These are phyloP conservation scores for Hirtodrosophila trivittata DNA, from an alignment of 2,888 invertebrate genomes.

Conservation along the genomic window DNA sequence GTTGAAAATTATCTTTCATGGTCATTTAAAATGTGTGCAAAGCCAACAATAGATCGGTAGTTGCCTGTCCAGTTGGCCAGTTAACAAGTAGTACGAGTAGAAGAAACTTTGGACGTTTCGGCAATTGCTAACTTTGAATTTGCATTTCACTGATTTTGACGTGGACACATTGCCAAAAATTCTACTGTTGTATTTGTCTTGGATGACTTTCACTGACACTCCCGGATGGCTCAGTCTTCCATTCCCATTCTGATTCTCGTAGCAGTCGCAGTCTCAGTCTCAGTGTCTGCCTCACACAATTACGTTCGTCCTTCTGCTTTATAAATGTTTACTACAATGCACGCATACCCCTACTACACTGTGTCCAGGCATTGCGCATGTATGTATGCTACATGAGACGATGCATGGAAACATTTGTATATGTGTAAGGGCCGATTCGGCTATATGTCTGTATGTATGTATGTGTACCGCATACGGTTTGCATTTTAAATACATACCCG, in stretches of 20 bases:
- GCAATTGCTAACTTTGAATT: conserved; percentile 60
- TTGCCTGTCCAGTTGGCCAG: conserved; percentile 4
- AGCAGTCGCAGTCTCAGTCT: background rate
- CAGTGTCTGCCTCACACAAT: conserved; percentile 30
- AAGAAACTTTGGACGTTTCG: conserved; percentile 39
- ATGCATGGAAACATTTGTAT: conserved; percentile 21
- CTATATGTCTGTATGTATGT: conserved; percentile 10
- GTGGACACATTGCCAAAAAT: conserved; percentile 65
- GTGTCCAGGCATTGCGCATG: conserved; percentile 13
- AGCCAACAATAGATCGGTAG: conserved; percentile 34
- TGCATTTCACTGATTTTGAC: conserved; percentile 67
- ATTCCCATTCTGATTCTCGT: too few species aligned
- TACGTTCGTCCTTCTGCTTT: conserved; percentile 39
- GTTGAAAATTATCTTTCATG: conserved; percentile 28
- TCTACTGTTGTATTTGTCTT: conserved; percentile 42
- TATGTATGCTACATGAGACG: conserved; percentile 15
- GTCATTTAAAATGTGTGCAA: conserved; percentile 31
- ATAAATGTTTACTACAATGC: conserved; percentile 38
- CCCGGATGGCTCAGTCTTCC: conserved; percentile 20
- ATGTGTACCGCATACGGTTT: conserved; percentile 1
- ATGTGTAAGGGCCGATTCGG: conserved; percentile 1
- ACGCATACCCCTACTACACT: conserved; percentile 6
- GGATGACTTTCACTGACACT: conserved; percentile 46
- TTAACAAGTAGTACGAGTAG: conserved; percentile 7
- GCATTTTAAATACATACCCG: conserved; percentile 13